Evolutionary conservation across 1,140 invertebrate species (phyloP), one percentile per base, ranked within the genome.

Genomic region (Prorops nasuta): DNA sequence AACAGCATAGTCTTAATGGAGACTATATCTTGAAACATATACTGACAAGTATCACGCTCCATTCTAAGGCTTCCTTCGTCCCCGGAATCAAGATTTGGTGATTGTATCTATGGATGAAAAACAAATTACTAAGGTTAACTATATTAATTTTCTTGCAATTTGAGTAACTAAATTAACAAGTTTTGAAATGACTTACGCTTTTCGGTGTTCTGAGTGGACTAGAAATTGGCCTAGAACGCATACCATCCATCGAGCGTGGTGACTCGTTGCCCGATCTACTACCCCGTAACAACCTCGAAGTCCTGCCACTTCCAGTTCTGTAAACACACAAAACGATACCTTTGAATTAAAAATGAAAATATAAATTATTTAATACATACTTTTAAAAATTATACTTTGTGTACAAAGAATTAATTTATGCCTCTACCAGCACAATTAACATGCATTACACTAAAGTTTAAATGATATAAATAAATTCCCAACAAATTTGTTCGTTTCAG

Each of bases 1-100:
- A 89, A 72, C 44, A 90, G 80, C 81, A 89, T 82, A 17, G 88
- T 89, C 78, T 90, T 91, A 51, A 90, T 85, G 54, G 83, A 83
- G 60, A 87, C 86, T 50, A 90, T 83, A 66, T 91, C 89, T 72
- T 90, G 87, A 59, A 83, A 82, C 71, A 89, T 82, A 39, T 83
- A 80, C 44, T 86, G 83, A 48, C 87, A 87, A 20, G 83, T 84
- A 10, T 80, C 81, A 44, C 80, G 72, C 56, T 87, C 84, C 28
- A 87, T 56, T 43, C 77, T 77, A 3, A 84, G 65, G 44, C 72
- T 76, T 6, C 69, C 71, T 47, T 80, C 79, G 39, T 84, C 83
- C 44, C 83, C 80, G 12, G 82, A 81, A 61, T 81, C 78, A 39
- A 74, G 49, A 47, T 61, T 71, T 32, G 73, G 69, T 3, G 74